Percentiles rank a stretch among this genome's conserved stretches.
Conservation (phyloP, 64 coral and sea anemone genomes). For the Astreopora myriophthalma region DNA sequence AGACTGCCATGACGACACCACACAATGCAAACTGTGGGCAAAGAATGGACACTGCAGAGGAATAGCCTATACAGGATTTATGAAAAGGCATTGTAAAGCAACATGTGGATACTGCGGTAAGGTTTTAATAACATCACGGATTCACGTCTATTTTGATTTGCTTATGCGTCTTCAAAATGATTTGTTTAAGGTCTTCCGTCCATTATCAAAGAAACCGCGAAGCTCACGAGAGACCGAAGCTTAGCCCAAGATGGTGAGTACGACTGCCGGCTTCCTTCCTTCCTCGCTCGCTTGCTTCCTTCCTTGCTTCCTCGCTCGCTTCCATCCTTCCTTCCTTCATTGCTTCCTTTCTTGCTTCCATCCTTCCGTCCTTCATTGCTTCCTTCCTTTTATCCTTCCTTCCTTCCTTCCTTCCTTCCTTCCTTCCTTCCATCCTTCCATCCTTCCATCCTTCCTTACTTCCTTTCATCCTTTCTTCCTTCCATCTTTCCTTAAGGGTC, state of each 20-base stretch:
- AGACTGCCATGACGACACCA: slow-evolving; percentile 53
- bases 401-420: no score
- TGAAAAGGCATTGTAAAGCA: slow-evolving; percentile 63
- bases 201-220: slow-evolving; percentile 1
- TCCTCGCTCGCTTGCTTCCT: no score
- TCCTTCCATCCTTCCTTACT: no score
- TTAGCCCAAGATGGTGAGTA: slow-evolving; percentile 16
- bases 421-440: no score
- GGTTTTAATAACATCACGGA: neutral
- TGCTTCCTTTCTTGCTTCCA: no score
- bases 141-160: neutral
- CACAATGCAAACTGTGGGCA: slow-evolving; percentile 50
- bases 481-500: no score
- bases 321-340: no score
- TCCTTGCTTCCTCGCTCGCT: no score
- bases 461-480: no score
- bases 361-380: no score
- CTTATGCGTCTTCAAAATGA: neutral
- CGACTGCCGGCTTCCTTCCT: no score
- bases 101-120: slow-evolving; percentile 74
- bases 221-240: neutral
- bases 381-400: no score
- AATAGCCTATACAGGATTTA: slow-evolving; percentile 50
- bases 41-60: slow-evolving; percentile 39
- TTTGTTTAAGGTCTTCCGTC: slow-evolving; percentile 15